phyloP scores from a whole-genome alignment of 64 coral and sea anemone genomes.

The Actinia tenebrosa region DNA sequence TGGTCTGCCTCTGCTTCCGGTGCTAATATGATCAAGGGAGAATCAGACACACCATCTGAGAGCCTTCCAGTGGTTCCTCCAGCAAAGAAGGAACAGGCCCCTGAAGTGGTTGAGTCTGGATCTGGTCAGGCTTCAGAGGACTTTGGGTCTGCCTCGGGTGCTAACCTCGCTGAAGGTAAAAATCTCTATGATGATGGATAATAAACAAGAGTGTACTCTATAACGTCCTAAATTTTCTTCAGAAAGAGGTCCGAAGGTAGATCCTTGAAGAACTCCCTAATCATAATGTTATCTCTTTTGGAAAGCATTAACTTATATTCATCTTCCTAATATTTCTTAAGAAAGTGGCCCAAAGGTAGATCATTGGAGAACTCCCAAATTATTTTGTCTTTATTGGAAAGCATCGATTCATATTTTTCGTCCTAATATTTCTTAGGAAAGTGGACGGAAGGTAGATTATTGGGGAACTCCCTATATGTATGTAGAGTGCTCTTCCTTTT shows the following conservation, averaged over 20 bases:
- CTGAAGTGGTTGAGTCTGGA: conserved; percentile 42
- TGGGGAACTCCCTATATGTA: background rate
- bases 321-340: no score
- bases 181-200: background rate
- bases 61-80: background rate
- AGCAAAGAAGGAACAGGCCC: conserved; percentile 27
- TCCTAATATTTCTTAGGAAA: background rate
- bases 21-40: conserved; percentile 31
- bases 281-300: no score
- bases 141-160: conserved; percentile 68
- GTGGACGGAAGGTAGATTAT: background rate
- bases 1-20: conserved; percentile 25
- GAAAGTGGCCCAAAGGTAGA: background rate
- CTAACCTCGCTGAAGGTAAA: conserved; percentile 82
- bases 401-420: background rate
- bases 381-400: background rate
- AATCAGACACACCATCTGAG: background rate
- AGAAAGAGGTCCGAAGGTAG: background rate
- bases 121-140: conserved; percentile 46
- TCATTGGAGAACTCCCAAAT: background rate
- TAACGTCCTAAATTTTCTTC: no score
- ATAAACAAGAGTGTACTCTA: background rate
- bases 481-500: no score
- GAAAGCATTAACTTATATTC: no score
- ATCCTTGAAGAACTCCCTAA: background rate